Evolutionary conservation across 2,888 invertebrate species (phyloP).

Genomic region (Drosophila mettleri): DNA sequence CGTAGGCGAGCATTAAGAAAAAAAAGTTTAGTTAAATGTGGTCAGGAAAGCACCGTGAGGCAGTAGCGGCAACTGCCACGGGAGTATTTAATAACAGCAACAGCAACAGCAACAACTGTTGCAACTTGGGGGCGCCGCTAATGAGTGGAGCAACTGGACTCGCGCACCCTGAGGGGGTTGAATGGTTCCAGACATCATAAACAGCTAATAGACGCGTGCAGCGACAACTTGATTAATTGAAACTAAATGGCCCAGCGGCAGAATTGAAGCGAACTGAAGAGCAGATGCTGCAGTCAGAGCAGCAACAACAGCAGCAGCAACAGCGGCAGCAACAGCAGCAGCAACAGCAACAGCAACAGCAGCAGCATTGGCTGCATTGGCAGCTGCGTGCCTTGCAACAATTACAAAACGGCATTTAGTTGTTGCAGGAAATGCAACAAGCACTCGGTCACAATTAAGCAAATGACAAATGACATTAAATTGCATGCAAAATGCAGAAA

Average conservation of each 20-base stretch:
- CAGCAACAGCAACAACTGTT: constrained; percentile 3
- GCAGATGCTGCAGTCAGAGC: constrained; percentile 17
- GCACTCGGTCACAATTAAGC: constrained; percentile 72
- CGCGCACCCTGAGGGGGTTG: constrained; percentile 8
- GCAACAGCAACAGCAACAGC: background rate
- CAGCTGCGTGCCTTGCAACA: constrained; percentile 67
- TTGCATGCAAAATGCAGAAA: constrained; percentile 74
- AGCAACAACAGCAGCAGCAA: background rate
- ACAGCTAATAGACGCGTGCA: constrained; percentile 78
- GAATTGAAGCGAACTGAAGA: constrained; percentile 12
- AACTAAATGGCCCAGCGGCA: constrained; percentile 69
- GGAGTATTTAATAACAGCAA: constrained; percentile 42
- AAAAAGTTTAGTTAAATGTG: constrained; percentile 30
- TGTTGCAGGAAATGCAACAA: constrained; percentile 51
- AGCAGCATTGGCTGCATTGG: background rate
- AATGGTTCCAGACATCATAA: constrained; percentile 65
- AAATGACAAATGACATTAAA: constrained; percentile 80
- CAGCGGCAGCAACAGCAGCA: background rate
- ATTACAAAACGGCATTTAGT: constrained; percentile 70
- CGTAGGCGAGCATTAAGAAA: constrained; percentile 11
- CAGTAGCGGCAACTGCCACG: constrained; percentile 74
- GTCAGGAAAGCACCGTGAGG: constrained; percentile 54
- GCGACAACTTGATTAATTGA: constrained; percentile 81
- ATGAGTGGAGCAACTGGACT: constrained; percentile 52
- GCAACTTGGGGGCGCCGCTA: constrained; percentile 73